Conservation (phyloP, 2,113 vertebrate genomes). For the Notothenia coriiceps region DNA sequence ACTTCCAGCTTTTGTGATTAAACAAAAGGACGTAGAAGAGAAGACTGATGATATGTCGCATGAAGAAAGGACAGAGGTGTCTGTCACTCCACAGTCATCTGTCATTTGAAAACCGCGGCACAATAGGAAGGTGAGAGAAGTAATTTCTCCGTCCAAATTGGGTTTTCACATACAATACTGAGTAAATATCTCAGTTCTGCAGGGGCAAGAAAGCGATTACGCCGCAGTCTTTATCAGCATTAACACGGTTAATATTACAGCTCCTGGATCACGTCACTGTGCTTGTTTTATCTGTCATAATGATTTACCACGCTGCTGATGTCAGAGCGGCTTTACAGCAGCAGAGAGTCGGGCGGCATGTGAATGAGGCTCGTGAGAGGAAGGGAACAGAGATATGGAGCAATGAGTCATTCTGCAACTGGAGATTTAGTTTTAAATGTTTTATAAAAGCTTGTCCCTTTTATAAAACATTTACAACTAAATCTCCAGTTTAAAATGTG, state of each 20-base stretch:
- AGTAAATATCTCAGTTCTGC: slow-evolving; percentile 43
- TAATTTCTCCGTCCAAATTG: slow-evolving; percentile 29
- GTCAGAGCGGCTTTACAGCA: slow-evolving; percentile 40
- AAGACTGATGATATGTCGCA: background rate
- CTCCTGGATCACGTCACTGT: slow-evolving; percentile 17
- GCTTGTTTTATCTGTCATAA: slow-evolving; percentile 49
- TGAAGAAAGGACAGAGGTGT: background rate
- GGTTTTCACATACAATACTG: slow-evolving; percentile 34
- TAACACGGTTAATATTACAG: slow-evolving; percentile 42
- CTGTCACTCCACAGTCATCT: background rate
- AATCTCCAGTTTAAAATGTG: too few species aligned
- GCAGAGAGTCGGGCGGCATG: slow-evolving; percentile 36
- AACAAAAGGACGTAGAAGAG: background rate
- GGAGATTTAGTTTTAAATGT: too few species aligned
- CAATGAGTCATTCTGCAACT: background rate
- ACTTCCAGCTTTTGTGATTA: background rate
- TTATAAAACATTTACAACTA: too few species aligned
- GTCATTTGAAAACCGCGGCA: slow-evolving; percentile 25
- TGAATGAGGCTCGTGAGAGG: slow-evolving; percentile 32
- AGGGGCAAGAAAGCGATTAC: slow-evolving; percentile 15
- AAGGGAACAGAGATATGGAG: background rate
- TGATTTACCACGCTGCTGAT: slow-evolving; percentile 33
- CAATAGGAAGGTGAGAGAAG: slow-evolving; percentile 23
- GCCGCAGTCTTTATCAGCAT: slow-evolving; percentile 11
- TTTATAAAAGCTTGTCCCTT: too few species aligned